Conservation (phyloP, 1,140 invertebrate species). For the Rhizoglyphus robini region DNA sequence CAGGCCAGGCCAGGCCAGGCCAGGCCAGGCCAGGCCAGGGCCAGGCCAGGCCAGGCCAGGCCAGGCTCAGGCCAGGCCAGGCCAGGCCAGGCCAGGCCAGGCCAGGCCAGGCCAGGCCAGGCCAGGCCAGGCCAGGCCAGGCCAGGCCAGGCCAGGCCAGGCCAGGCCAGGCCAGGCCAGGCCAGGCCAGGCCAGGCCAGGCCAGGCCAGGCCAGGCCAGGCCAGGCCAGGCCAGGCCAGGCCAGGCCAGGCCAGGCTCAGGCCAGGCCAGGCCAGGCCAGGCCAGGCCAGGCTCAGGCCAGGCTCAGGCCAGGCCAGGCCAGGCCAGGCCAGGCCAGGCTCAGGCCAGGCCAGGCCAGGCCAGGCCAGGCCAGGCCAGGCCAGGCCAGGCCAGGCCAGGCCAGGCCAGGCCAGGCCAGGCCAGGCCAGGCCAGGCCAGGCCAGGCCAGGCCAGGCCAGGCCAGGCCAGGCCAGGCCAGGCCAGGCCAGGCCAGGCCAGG, state of each 20-base stretch:
- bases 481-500: constrained; percentile 27
- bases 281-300: constrained; percentile 26
- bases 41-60: constrained; percentile 28
- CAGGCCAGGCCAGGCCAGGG: constrained; percentile 28
- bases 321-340: constrained; percentile 24
- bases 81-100: constrained; percentile 28
- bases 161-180: constrained; percentile 28
- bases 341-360: constrained; percentile 25
- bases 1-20: constrained; percentile 28
- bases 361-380: constrained; percentile 24
- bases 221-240: constrained; percentile 27
- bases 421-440: constrained; percentile 26
- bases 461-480: constrained; percentile 28
- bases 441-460: constrained; percentile 28
- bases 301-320: constrained; percentile 23
- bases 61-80: constrained; percentile 27
- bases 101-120: constrained; percentile 28
- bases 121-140: constrained; percentile 25
- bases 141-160: constrained; percentile 27
- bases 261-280: constrained; percentile 26
- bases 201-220: constrained; percentile 28
- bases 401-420: constrained; percentile 23
- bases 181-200: constrained; percentile 28
- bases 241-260: constrained; percentile 24
- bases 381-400: constrained; percentile 24